Conservation (phyloP, 2,113 vertebrate genomes). For the Xiphophorus couchianus region DNA sequence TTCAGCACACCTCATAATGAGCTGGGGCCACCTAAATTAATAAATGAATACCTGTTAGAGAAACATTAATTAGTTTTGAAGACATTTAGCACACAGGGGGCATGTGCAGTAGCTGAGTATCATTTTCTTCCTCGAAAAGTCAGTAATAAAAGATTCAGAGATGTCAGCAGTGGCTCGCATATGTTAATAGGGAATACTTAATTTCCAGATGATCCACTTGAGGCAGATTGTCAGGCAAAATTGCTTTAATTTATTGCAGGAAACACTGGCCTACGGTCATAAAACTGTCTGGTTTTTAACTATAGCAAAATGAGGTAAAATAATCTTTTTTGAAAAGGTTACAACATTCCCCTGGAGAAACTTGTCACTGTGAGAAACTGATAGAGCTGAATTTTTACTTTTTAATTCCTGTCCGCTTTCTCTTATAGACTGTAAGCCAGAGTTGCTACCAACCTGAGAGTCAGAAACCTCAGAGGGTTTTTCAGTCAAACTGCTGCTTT, state of each 20-base stretch:
- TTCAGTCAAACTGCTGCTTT: constrained; percentile 97
- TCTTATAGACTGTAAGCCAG: constrained; percentile 25
- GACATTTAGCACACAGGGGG: constrained; percentile 29
- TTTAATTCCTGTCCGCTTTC: constrained; percentile 27
- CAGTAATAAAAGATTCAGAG: constrained; percentile 27
- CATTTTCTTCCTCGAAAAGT: constrained; percentile 47
- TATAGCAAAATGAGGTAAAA: constrained; percentile 9
- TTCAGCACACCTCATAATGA: not conserved
- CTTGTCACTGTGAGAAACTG: constrained; percentile 31
- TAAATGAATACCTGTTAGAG: constrained; percentile 51
- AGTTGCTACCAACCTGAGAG: constrained; percentile 87
- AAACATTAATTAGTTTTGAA: constrained; percentile 50
- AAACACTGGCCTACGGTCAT: constrained; percentile 28
- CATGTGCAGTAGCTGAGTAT: constrained; percentile 34
- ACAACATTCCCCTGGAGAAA: constrained; percentile 16
- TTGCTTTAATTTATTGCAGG: constrained; percentile 27
- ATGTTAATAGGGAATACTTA: constrained; percentile 28
- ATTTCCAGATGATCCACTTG: constrained; percentile 41
- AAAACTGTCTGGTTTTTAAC: constrained; percentile 22
- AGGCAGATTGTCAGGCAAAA: constrained; percentile 17
- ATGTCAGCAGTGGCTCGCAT: constrained; percentile 31
- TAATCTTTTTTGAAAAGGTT: constrained; percentile 30
- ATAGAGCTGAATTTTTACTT: constrained; percentile 33
- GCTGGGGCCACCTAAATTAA: constrained; percentile 29
- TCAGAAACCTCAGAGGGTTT: constrained; percentile 97